phyloP scores from a whole-genome alignment of 2,888 invertebrate species.

The Chromoteleia sp. region DNA sequence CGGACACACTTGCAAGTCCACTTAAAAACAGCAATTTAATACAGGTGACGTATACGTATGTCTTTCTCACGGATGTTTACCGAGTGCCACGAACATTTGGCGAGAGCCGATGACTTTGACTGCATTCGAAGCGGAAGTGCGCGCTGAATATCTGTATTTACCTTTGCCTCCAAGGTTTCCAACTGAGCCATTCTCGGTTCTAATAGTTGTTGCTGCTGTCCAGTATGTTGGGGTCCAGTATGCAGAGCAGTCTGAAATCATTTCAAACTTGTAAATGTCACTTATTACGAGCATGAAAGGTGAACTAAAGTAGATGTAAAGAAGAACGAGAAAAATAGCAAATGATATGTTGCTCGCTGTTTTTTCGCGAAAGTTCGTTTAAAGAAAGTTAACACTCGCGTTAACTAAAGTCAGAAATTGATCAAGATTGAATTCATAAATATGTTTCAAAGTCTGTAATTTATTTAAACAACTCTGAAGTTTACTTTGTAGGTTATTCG shows the following conservation, averaged over 20 bases:
- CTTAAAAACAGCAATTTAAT: constrained; percentile 22
- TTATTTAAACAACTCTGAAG: too few species aligned
- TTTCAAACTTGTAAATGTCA: constrained; percentile 27
- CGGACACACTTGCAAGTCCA: not conserved
- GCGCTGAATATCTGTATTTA: constrained; percentile 79
- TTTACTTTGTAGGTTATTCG: too few species aligned
- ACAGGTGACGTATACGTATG: constrained; percentile 15
- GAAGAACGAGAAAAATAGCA: not conserved
- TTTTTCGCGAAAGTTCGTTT: not conserved
- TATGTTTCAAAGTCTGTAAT: too few species aligned
- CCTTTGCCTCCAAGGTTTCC: constrained; percentile 92
- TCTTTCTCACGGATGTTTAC: constrained; percentile 40
- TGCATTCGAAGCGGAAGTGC: constrained; percentile 49
- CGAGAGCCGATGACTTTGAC: constrained; percentile 22
- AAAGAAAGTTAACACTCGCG: not conserved
- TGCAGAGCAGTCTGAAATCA: constrained; percentile 80
- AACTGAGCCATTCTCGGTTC: constrained; percentile 89
- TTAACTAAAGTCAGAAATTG: not conserved
- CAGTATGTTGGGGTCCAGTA: constrained; percentile 74
- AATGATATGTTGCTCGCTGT: not conserved
- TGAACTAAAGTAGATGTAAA: constrained; percentile 3
- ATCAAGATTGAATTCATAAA: not conserved
- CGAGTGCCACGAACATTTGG: constrained; percentile 34
- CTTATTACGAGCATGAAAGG: constrained; percentile 23
- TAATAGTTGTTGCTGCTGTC: constrained; percentile 78